Evolutionary conservation across 2,113 vertebrate species (phyloP), one percentile per base, ranked within the genome.

Genomic region (Chaetodon trifascialis): DNA sequence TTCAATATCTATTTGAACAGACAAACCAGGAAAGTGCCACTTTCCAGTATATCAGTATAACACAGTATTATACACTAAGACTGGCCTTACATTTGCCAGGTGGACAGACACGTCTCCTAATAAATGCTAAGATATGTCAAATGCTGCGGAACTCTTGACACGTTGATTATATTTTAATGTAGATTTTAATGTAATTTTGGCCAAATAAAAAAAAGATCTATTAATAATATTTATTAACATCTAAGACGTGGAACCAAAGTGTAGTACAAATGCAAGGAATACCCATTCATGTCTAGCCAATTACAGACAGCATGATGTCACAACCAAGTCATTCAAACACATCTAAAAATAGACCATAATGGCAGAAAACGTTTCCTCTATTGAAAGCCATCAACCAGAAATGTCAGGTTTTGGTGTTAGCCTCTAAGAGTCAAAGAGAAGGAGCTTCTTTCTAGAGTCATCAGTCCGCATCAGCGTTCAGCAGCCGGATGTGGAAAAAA

Each of bases 391-490:
- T 52, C 52, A 62, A 42, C 40, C 12, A 40, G 23, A 23, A 71
- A 73, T 36, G 14, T 72, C 67, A 87, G 65, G 19, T 78, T 62
- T 80, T 69, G 30, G 36, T 65, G 84, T 69, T 69, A 68, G 36
- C 25, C 11, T 75, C 46, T 36, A 46, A 42, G n/a, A 82, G 74
- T 74, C 66, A 77, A 73, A 82, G 47, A 52, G n/a, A 46, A 30
- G 63, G 8, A 56, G 21, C 16, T 63, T 71, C 54, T 76, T 23
- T 58, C 64, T 17, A 10, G 19, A 73, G 30, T 81, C 62, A 84
- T 74, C 66, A 14, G 21, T 79, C 47, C 70, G 82, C 56, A 58
- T 72, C 59, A 30, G 40, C 23, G 56, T 87, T 76, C 59, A 9
- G 42, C 44, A 36, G 23, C n/a, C 54, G 7, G 17, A 74, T 25